Conservation (phyloP, 2,888 invertebrate genomes). For the Acronicta alni region DNA sequence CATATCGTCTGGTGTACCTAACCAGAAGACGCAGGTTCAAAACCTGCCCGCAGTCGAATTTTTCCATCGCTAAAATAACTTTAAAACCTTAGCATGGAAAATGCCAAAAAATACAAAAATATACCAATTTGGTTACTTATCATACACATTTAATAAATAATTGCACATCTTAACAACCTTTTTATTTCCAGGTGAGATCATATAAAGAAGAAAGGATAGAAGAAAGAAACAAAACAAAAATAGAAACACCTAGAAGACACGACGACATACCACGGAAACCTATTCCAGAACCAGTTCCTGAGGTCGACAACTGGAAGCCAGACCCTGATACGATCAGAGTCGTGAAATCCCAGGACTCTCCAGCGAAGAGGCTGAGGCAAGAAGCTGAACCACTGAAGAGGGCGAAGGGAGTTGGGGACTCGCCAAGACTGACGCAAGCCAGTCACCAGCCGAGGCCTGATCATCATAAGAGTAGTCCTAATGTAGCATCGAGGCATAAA, state of each 20-base stretch:
- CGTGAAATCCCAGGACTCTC: conserved; percentile 79
- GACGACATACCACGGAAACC: conserved; percentile 72
- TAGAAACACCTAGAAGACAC: conserved; percentile 68
- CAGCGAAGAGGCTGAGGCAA: conserved; percentile 81
- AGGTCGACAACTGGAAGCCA: conserved; percentile 75
- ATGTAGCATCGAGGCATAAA: conserved; percentile 88
- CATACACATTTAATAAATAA: too few species aligned
- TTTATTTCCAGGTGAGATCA: conserved; percentile 70
- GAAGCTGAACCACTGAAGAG: conserved; percentile 85
- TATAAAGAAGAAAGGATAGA: conserved; percentile 78
- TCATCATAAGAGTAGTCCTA: conserved; percentile 91
- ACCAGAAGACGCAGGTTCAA: too few species aligned
- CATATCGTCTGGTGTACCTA: too few species aligned
- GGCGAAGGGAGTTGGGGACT: conserved; percentile 81
- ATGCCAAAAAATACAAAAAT: too few species aligned
- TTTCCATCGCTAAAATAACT: too few species aligned
- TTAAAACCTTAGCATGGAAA: too few species aligned
- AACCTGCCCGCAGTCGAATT: too few species aligned
- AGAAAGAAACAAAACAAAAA: conserved; percentile 52
- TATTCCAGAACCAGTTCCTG: conserved; percentile 63
- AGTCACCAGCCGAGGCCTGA: conserved; percentile 75
- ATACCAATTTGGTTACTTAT: too few species aligned
- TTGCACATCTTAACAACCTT: too few species aligned
- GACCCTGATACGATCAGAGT: conserved; percentile 84
- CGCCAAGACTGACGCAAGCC: conserved; percentile 80